phyloP scores from a whole-genome alignment of 2,113 vertebrate genomes.

The Perca fluviatilis region DNA sequence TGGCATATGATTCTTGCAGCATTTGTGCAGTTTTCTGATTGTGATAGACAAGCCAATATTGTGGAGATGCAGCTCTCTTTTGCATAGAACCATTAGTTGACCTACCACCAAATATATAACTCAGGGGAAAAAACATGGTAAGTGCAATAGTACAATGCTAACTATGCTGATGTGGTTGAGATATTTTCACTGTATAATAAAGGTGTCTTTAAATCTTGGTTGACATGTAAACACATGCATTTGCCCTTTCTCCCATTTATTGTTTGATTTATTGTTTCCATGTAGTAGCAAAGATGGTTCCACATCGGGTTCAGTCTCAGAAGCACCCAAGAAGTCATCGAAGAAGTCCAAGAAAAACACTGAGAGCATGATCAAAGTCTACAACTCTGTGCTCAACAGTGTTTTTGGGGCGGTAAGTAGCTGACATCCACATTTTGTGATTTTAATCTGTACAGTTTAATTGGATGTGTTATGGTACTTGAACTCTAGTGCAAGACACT shows the following conservation, averaged over 20 bases:
- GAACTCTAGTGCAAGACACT: background rate
- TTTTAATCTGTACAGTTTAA: background rate
- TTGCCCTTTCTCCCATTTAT: background rate
- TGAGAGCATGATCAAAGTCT: constrained; percentile 81
- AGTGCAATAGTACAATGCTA: background rate
- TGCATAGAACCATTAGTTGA: background rate
- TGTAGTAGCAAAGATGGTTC: constrained; percentile 59
- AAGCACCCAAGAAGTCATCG: constrained; percentile 67
- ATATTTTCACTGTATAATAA: background rate
- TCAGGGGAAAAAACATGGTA: background rate
- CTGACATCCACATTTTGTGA: background rate
- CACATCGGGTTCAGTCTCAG: constrained; percentile 58
- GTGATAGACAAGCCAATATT: background rate
- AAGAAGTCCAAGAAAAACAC: constrained; percentile 77
- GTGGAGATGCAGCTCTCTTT: background rate
- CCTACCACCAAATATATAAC: background rate
- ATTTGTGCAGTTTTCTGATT: background rate
- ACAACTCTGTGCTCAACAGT: constrained; percentile 80
- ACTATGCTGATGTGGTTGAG: background rate
- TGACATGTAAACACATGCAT: background rate
- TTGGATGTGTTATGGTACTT: no score
- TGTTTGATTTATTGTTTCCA: background rate
- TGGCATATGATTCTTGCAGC: background rate
- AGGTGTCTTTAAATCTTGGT: background rate
- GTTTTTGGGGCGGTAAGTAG: constrained; percentile 83